Percentiles rank a stretch among this genome's conserved stretches.
Evolutionary conservation across 2,113 vertebrate genomes (phyloP).

Genomic region (Gadus chalcogrammus): DNA sequence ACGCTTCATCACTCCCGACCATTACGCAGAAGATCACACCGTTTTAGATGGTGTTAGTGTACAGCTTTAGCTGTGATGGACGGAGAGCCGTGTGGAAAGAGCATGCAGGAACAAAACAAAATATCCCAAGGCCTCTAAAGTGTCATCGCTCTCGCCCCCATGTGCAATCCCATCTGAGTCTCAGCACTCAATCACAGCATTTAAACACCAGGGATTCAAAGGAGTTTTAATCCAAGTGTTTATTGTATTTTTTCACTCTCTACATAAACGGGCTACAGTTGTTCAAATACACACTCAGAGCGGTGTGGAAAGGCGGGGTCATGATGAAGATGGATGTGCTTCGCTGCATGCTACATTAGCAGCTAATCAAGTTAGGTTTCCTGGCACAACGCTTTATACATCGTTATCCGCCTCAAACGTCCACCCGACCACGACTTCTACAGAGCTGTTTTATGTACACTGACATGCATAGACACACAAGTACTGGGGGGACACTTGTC

Average conservation of each 20-base stretch:
- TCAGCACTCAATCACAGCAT: conserved; percentile 44
- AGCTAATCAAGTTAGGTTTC: conserved; percentile 69
- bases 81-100: background rate
- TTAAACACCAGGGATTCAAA: conserved; percentile 58
- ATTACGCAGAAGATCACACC: too few relatives aligned
- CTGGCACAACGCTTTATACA: conserved; percentile 53
- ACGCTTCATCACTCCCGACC: too few relatives aligned
- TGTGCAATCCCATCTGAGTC: conserved; percentile 44
- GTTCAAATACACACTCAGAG: conserved; percentile 71
- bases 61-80: background rate
- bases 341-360: conserved; percentile 69
- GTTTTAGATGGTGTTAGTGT: too few relatives aligned
- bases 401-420: conserved; percentile 39
- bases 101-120: conserved; percentile 7
- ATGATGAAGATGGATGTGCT: conserved; percentile 70
- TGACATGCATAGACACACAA: too few relatives aligned
- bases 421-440: conserved; percentile 15
- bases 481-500: too few relatives aligned
- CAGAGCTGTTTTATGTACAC: too few relatives aligned
- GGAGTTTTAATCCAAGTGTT: conserved; percentile 68
- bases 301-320: conserved; percentile 34
- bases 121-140: conserved; percentile 15
- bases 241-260: conserved; percentile 77
- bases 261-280: conserved; percentile 68
- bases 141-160: conserved; percentile 38